These are phyloP conservation scores for Decapterus maruadsi DNA, from an alignment of 2,797 vertebrate genomes.

Conservation along the genomic window DNA sequence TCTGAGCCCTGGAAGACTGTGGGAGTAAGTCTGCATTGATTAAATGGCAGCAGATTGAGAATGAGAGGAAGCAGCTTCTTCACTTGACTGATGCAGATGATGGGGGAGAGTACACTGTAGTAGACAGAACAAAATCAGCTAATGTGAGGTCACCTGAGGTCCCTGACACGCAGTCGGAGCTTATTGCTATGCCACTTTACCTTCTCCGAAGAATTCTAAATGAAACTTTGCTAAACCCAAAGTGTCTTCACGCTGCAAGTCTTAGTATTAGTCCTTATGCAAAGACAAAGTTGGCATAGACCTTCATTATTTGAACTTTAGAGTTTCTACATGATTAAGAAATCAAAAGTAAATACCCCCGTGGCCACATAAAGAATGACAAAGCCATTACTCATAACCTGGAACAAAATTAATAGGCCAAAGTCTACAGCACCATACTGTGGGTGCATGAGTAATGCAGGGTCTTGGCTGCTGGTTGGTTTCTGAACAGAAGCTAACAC, in stretches of 20 bases:
- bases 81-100: constrained; percentile 47
- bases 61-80: constrained; percentile 30
- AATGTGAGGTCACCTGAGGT: constrained; percentile 42
- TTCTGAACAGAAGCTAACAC: constrained; percentile 76
- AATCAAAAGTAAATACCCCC: constrained; percentile 80
- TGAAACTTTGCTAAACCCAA: neutral
- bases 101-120: constrained; percentile 8
- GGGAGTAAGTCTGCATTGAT: constrained; percentile 70
- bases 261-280: constrained; percentile 5
- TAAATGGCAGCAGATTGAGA: constrained; percentile 50
- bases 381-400: constrained; percentile 75
- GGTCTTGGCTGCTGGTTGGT: constrained; percentile 68
- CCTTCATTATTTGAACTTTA: constrained; percentile 52
- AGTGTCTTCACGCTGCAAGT: neutral
- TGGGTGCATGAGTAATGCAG: constrained; percentile 76
- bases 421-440: constrained; percentile 68
- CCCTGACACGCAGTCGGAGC: neutral
- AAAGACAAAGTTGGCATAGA: constrained; percentile 24
- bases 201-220: constrained; percentile 16
- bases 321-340: constrained; percentile 73
- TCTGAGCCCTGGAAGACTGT: constrained; percentile 47
- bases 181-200: neutral
- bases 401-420: constrained; percentile 74
- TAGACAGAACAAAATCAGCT: constrained; percentile 38
- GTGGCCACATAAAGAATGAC: constrained; percentile 71